A percentile compares a stretch with the other conserved stretches of the same genome.
Evolutionary conservation across 2,797 vertebrate genomes (phyloP).

Genomic region (Dicrostonyx torquatus): DNA sequence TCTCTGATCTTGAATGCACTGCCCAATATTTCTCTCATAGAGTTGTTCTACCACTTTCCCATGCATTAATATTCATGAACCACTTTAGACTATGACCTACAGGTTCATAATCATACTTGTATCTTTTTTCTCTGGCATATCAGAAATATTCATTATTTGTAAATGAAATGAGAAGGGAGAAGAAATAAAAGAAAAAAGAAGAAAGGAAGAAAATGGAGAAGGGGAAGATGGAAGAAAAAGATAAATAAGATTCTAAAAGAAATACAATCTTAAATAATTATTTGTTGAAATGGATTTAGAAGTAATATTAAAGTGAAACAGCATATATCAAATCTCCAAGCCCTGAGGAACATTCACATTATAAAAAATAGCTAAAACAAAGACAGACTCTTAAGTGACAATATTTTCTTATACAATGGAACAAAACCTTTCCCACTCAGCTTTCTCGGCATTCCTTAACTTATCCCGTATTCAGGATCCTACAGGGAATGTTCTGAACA

Average conservation of each 20-base stretch:
- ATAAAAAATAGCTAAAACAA: neutral
- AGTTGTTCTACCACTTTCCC: neutral
- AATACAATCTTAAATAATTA: slow-evolving; percentile 1
- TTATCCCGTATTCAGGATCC: neutral
- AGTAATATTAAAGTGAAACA: slow-evolving; percentile 31
- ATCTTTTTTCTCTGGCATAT: neutral
- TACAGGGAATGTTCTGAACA: neutral
- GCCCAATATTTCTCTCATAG: neutral
- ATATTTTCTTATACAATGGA: neutral
- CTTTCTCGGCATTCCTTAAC: neutral
- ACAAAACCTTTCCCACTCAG: neutral
- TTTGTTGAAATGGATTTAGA: neutral
- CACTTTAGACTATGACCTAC: neutral
- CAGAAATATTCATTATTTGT: neutral
- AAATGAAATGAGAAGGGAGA: neutral
- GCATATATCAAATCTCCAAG: neutral
- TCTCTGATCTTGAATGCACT: neutral
- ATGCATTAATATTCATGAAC: neutral
- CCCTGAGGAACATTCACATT: neutral
- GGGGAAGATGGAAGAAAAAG: neutral
- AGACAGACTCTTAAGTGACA: neutral
- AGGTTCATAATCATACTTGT: neutral
- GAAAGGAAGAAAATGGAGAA: neutral
- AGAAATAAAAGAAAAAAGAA: neutral
- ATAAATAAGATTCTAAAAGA: slow-evolving; percentile 18